phyloP scores from a whole-genome alignment of 2,113 vertebrate species.

The Acanthochromis polyacanthus region DNA sequence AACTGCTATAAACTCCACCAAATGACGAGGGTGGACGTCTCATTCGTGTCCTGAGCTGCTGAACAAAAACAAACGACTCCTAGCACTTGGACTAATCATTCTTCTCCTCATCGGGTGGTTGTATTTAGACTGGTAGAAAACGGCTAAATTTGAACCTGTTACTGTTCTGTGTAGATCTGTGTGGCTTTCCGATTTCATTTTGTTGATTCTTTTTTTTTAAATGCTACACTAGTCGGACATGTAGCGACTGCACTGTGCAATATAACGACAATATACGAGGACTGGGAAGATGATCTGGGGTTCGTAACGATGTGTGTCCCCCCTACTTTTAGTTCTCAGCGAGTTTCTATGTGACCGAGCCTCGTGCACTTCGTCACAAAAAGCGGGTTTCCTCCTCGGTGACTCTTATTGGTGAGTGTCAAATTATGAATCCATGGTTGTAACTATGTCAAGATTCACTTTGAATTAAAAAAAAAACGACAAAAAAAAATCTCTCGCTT shows the following conservation, averaged over 20 bases:
- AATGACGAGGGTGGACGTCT: too few relatives aligned
- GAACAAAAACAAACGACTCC: too few relatives aligned
- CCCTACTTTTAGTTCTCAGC: constrained; percentile 94
- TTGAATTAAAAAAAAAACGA: constrained; percentile 97
- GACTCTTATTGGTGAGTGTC: constrained; percentile 99
- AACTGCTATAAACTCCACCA: too few relatives aligned
- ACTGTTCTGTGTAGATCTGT: constrained; percentile 91
- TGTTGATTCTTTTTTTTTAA: constrained; percentile 87
- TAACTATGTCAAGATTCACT: constrained; percentile 98
- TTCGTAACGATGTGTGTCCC: constrained; percentile 92
- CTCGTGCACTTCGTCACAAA: constrained; percentile 99
- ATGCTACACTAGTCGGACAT: constrained; percentile 98
- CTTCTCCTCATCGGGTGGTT: constrained; percentile 81
- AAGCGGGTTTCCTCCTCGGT: constrained; percentile 99
- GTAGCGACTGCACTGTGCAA: constrained; percentile 99
- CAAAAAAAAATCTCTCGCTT: constrained; percentile 93
- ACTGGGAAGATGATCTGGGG: constrained; percentile 93
- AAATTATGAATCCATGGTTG: constrained; percentile 99
- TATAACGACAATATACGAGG: constrained; percentile 94
- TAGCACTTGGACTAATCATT: constrained; percentile 88
- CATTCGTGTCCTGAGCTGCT: too few relatives aligned
- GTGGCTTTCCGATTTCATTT: constrained; percentile 91
- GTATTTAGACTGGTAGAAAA: constrained; percentile 83
- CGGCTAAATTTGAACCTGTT: constrained; percentile 86
- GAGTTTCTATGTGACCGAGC: constrained; percentile 99